phyloP scores from a whole-genome alignment of 2,797 vertebrate species.

The Coreius guichenoti region DNA sequence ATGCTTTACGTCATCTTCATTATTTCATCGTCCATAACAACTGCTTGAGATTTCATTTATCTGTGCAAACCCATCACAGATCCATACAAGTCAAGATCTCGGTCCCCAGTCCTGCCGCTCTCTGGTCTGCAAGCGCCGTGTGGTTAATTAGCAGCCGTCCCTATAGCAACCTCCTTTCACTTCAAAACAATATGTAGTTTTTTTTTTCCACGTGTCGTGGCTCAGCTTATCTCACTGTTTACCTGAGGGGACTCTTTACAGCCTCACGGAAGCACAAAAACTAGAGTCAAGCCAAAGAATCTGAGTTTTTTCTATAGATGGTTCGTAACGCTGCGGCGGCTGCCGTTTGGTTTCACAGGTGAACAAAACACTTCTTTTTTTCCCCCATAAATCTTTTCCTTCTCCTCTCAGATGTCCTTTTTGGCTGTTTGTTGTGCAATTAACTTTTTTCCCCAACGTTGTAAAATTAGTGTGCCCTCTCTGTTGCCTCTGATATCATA shows the following conservation, averaged over 20 bases:
- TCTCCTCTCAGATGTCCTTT: neutral
- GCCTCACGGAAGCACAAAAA: constrained; percentile 77
- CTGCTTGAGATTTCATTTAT: constrained; percentile 19
- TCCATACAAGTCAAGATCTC: constrained; percentile 36
- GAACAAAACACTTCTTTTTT: neutral
- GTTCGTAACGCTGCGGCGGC: constrained; percentile 68
- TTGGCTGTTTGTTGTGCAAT: neutral
- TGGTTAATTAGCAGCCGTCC: constrained; percentile 90
- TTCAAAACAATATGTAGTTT: constrained; percentile 87
- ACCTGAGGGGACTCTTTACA: constrained; percentile 85
- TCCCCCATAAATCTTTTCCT: too few species aligned
- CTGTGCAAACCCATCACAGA: constrained; percentile 4
- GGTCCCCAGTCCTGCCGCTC: constrained; percentile 81
- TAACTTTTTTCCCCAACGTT: neutral
- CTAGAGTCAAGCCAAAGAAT: constrained; percentile 77
- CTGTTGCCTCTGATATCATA: constrained; percentile 33
- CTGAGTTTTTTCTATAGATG: constrained; percentile 79
- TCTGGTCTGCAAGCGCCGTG: constrained; percentile 84
- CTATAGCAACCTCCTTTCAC: constrained; percentile 87
- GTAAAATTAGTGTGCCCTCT: constrained; percentile 25
- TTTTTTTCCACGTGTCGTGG: constrained; percentile 63
- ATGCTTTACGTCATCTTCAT: constrained; percentile 8
- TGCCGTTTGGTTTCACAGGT: neutral
- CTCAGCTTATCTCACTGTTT: constrained; percentile 86
- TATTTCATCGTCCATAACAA: constrained; percentile 41